Evolutionary conservation across 2,797 vertebrate species (phyloP).

Genomic region (Podarcis lilfordi): DNA sequence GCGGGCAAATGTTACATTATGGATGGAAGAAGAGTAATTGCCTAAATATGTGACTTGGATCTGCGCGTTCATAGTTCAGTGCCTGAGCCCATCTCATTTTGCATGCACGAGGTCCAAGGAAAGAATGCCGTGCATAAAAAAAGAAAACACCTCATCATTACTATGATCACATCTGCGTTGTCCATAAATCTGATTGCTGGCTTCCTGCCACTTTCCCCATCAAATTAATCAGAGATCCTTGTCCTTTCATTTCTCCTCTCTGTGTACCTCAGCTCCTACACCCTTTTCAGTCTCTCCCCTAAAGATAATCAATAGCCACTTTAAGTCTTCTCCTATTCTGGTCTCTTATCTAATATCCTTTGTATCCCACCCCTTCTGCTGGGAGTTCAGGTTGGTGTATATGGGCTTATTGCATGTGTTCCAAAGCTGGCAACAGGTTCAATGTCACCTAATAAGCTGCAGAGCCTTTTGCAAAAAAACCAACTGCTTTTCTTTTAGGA

Average conservation of each 20-base stretch:
- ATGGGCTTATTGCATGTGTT: no score
- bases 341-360: not conserved
- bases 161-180: not conserved
- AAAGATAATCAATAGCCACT: not conserved
- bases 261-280: not conserved
- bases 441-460: not conserved
- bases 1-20: not conserved
- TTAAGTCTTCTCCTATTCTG: not conserved
- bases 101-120: not conserved
- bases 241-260: constrained; percentile 6
- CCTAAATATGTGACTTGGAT: not conserved
- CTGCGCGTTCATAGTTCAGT: not conserved
- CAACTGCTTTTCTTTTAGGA: no score
- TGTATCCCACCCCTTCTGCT: not conserved
- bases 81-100: not conserved
- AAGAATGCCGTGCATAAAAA: not conserved
- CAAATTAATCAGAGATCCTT: not conserved
- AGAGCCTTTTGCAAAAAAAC: no score
- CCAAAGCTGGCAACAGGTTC: not conserved
- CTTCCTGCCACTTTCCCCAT: not conserved
- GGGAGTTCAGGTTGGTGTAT: not conserved
- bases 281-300: not conserved
- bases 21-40: not conserved
- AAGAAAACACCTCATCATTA: not conserved
- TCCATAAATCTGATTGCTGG: not conserved